A percentile compares a stretch with the other conserved stretches of the same genome.
These are phyloP conservation scores for Oncorhynchus gorbuscha DNA, from an alignment of 2,113 vertebrate species.

Conservation along the genomic window DNA sequence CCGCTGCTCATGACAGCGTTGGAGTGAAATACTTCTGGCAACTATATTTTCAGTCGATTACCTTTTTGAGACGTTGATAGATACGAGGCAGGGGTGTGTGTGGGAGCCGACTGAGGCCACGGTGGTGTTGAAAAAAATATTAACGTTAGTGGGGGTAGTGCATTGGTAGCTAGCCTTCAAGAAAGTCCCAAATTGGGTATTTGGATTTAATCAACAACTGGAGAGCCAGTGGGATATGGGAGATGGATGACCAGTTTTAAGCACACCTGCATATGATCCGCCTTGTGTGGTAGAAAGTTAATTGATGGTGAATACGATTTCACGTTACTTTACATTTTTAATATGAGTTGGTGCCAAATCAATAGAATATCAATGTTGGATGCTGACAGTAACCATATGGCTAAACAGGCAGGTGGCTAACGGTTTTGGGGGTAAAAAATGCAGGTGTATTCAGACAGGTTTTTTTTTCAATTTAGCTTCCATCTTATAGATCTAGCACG, in stretches of 20 bases:
- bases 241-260: conserved; percentile 57
- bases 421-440: too few species aligned
- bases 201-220: background rate
- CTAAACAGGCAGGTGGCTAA: conserved; percentile 44
- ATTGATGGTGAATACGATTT: background rate
- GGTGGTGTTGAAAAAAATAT: background rate
- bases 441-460: background rate
- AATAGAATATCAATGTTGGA: background rate
- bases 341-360: background rate
- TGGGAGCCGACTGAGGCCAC: background rate
- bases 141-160: background rate
- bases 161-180: background rate
- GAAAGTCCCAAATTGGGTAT: background rate
- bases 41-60: conserved; percentile 27
- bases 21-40: conserved; percentile 10
- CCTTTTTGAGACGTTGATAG: background rate
- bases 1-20: conserved; percentile 15
- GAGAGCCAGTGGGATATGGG: background rate
- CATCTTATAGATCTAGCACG: too few species aligned
- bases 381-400: background rate
- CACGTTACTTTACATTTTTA: background rate
- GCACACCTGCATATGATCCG: conserved; percentile 22
- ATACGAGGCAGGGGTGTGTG: background rate
- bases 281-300: background rate
- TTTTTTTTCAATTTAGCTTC: background rate